phyloP scores from a whole-genome alignment of 2,113 vertebrate genomes.

The Anhinga rufa region DNA sequence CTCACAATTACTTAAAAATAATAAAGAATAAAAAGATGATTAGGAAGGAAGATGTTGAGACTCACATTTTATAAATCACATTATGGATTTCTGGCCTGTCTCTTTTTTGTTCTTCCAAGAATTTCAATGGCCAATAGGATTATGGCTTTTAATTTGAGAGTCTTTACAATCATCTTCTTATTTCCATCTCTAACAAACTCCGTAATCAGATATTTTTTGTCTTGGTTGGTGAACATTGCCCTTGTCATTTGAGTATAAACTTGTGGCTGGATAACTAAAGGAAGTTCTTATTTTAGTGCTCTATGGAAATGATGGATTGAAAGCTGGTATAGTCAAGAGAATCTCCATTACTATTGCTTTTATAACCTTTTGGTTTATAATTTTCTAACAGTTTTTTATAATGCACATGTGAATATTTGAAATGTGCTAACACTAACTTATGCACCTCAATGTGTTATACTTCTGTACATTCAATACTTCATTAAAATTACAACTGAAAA shows the following conservation, averaged over 20 bases:
- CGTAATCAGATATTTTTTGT: neutral
- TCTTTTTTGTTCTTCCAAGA: neutral
- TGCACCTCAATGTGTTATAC: neutral
- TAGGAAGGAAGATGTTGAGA: neutral
- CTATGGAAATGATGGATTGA: neutral
- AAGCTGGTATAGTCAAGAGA: neutral
- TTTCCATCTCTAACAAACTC: neutral
- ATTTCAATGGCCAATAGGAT: neutral
- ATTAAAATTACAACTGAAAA: constrained; percentile 35
- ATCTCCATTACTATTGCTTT: neutral
- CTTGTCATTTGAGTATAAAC: neutral
- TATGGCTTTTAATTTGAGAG: neutral
- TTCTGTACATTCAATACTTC: neutral
- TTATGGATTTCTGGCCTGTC: neutral
- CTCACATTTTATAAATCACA: neutral
- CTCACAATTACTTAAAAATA: neutral
- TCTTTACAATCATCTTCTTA: neutral
- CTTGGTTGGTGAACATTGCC: neutral
- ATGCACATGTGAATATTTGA: constrained; percentile 1
- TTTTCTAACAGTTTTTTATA: constrained; percentile 28
- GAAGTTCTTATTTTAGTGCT: neutral
- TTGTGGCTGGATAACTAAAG: neutral
- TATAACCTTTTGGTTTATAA: neutral
- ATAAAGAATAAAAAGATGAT: neutral
- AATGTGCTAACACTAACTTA: neutral